Evolutionary conservation across 2,797 vertebrate species (phyloP).

Genomic region (Carapus acus): DNA sequence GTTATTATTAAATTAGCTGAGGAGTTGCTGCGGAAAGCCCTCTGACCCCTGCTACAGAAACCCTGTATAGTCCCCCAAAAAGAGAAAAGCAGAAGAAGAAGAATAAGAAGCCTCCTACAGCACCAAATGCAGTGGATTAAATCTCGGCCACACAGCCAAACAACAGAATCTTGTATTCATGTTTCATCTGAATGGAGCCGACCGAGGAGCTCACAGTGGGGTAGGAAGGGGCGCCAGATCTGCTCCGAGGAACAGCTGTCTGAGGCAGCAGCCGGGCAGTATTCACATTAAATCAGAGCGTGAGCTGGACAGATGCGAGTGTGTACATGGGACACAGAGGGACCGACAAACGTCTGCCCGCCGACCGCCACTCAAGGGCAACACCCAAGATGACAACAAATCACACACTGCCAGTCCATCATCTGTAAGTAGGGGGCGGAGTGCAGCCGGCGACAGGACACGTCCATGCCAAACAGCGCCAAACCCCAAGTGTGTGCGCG

Average conservation of each 20-base stretch:
- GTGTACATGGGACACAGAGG: constrained; percentile 45
- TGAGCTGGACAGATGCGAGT: constrained; percentile 51
- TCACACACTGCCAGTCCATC: constrained; percentile 44
- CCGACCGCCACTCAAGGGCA: constrained; percentile 53
- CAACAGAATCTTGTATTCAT: constrained; percentile 25
- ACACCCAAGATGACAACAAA: constrained; percentile 51
- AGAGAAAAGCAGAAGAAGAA: no score
- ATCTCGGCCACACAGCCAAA: constrained; percentile 6
- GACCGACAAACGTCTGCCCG: constrained; percentile 51
- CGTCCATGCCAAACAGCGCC: no score
- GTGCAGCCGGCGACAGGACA: background rate
- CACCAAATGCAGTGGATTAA: no score
- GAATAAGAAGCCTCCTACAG: no score
- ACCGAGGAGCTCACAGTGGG: constrained; percentile 39
- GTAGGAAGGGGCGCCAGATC: constrained; percentile 47
- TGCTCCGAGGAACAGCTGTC: constrained; percentile 52
- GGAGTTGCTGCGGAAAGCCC: no score
- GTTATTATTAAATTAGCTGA: no score
- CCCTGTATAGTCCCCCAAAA: no score
- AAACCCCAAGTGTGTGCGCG: no score
- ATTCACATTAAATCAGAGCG: constrained; percentile 60
- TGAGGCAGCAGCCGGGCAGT: constrained; percentile 54
- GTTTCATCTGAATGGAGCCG: constrained; percentile 35
- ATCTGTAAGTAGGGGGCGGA: constrained; percentile 37
- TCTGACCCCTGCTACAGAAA: no score